phyloP scores from a whole-genome alignment of 2,797 vertebrate species.

The Lagocephalus sceleratus region DNA sequence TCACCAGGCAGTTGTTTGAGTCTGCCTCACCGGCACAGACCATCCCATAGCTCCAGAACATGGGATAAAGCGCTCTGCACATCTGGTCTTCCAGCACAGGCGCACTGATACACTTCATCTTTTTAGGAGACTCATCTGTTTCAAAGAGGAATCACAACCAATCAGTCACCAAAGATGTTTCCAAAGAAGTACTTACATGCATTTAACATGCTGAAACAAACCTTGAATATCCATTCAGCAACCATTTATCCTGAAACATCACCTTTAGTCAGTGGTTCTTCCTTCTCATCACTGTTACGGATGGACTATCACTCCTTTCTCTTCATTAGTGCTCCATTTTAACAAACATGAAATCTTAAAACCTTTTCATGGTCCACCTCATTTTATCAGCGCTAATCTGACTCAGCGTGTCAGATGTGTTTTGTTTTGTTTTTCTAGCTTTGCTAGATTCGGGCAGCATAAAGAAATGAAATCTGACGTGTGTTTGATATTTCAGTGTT shows the following conservation, averaged over 20 bases:
- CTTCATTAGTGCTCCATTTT: slow-evolving; percentile 18
- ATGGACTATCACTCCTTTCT: slow-evolving; percentile 24
- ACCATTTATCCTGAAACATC: no score
- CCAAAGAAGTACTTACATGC: no score
- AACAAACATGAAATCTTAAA: slow-evolving; percentile 29
- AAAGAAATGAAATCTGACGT: no score
- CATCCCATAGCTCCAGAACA: slow-evolving; percentile 36
- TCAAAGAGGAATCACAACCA: background rate
- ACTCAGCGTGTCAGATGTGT: slow-evolving; percentile 12
- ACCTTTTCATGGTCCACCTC: slow-evolving; percentile 48
- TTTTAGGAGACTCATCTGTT: slow-evolving; percentile 15
- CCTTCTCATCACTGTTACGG: slow-evolving; percentile 6
- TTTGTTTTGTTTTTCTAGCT: background rate
- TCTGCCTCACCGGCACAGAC: slow-evolving; percentile 50
- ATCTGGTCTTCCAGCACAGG: slow-evolving; percentile 46
- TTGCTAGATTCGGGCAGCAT: slow-evolving; percentile 37
- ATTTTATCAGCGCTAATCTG: slow-evolving; percentile 54
- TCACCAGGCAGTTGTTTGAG: slow-evolving; percentile 60
- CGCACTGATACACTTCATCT: slow-evolving; percentile 49
- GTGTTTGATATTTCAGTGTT: no score
- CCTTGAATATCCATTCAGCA: no score
- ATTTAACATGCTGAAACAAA: no score
- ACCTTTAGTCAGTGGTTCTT: background rate
- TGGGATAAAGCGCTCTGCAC: slow-evolving; percentile 27
- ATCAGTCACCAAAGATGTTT: no score